Percentiles rank a stretch among this genome's conserved stretches.
phyloP scores from a whole-genome alignment of 2,888 invertebrate species.

The Drosophila siamana region DNA sequence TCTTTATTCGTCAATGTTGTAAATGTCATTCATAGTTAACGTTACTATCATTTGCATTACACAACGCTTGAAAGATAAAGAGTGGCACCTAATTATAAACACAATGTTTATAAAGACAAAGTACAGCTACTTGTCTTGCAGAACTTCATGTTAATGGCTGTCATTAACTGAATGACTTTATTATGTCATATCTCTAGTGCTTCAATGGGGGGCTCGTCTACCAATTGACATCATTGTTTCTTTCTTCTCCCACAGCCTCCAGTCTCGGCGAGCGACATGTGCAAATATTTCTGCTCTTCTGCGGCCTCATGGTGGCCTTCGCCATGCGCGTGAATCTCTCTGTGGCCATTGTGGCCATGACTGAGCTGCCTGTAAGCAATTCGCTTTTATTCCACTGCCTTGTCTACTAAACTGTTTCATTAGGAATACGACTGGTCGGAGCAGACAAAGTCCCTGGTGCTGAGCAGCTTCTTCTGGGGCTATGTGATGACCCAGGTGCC shows the following conservation, averaged over 20 bases:
- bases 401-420: too few species aligned
- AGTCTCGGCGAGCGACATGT: conserved; percentile 88
- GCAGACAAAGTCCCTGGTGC: conserved; percentile 86
- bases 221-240: neutral
- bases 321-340: conserved; percentile 89
- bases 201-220: conserved; percentile 23
- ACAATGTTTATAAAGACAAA: conserved; percentile 3
- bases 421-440: conserved; percentile 88
- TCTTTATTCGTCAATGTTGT: neutral
- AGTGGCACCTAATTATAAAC: neutral
- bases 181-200: neutral
- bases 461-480: conserved; percentile 90
- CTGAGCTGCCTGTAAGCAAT: conserved; percentile 83
- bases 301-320: conserved; percentile 88
- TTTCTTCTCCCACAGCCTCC: conserved; percentile 78
- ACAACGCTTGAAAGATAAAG: conserved; percentile 6
- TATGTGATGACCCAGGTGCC: conserved; percentile 88
- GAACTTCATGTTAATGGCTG: neutral
- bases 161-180: neutral
- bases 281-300: conserved; percentile 88
- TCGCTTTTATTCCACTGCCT: too few species aligned
- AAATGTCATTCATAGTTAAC: conserved; percentile 1
- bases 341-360: conserved; percentile 91
- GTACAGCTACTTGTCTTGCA: conserved; percentile 14
- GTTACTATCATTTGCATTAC: neutral